These are phyloP conservation scores for Bombus superbus DNA, from an alignment of 1,140 invertebrate species.

Conservation along the genomic window DNA sequence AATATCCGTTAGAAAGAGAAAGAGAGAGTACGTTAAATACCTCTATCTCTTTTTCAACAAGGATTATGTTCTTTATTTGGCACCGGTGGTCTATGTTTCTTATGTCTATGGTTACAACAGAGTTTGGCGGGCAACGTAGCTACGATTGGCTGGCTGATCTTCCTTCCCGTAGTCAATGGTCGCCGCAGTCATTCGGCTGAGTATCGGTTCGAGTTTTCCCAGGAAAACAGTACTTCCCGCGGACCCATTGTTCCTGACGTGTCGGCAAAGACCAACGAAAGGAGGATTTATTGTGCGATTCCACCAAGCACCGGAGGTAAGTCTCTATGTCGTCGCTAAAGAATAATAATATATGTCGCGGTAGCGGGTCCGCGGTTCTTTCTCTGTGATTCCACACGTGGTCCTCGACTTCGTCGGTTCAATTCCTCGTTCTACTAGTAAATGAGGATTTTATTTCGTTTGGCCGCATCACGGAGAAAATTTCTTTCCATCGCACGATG, in stretches of 20 bases:
- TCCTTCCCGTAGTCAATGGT: conserved; percentile 71
- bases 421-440: conserved; percentile 7
- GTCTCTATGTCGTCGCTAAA: conserved; percentile 10
- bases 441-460: neutral
- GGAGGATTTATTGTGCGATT: conserved; percentile 36
- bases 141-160: conserved; percentile 70
- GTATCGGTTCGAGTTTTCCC: conserved; percentile 73
- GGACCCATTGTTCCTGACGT: conserved; percentile 64
- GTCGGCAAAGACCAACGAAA: conserved; percentile 50
- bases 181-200: conserved; percentile 69
- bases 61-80: too few relatives aligned
- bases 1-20: too few relatives aligned
- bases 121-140: conserved; percentile 59
- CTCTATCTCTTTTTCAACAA: too few relatives aligned
- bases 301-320: conserved; percentile 57
- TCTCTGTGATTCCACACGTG: conserved; percentile 71
- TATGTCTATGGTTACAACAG: conserved; percentile 19
- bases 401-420: conserved; percentile 55
- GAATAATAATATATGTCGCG: conserved; percentile 7
- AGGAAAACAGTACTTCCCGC: conserved; percentile 71
- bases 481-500: neutral
- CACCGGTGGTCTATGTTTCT: too few relatives aligned
- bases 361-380: conserved; percentile 41
- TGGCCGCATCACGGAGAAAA: neutral
- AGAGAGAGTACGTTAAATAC: too few relatives aligned